Percentiles rank a stretch among this genome's conserved stretches.
phyloP scores from a whole-genome alignment of 2,888 invertebrate species.

The Amblyjoppa proteus region DNA sequence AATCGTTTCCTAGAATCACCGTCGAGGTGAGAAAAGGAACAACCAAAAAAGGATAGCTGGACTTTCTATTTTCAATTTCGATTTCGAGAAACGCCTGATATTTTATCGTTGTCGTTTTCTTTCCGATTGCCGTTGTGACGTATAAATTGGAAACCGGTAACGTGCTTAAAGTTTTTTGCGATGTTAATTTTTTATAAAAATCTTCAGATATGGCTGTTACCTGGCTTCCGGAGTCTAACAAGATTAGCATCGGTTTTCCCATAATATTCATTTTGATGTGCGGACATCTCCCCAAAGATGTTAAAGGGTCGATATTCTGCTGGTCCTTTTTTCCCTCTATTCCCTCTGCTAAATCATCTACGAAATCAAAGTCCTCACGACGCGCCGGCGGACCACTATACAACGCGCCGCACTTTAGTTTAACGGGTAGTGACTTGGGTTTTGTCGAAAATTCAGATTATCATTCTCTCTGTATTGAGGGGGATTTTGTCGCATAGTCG shows the following conservation, averaged over 20 bases:
- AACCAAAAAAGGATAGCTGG: too few species aligned
- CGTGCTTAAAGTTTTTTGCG: neutral
- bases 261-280: constrained; percentile 11
- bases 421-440: neutral
- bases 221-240: constrained; percentile 15
- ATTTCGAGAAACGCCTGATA: constrained; percentile 8
- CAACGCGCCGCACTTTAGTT: neutral
- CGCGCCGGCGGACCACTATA: constrained; percentile 7
- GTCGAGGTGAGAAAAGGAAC: too few species aligned
- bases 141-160: constrained; percentile 15
- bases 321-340: constrained; percentile 5
- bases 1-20: too few species aligned
- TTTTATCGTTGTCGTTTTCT: constrained; percentile 13
- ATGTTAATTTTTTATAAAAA: neutral
- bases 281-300: neutral
- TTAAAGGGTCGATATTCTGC: neutral
- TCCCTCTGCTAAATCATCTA: neutral
- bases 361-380: neutral
- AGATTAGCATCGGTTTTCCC: neutral
- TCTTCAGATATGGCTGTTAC: constrained; percentile 23
- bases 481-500: neutral
- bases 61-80: constrained; percentile 1
- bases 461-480: neutral
- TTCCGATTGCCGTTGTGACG: constrained; percentile 10
- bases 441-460: neutral